Conservation (phyloP, 2,888 invertebrate species). For the Linnaemya tessellans region DNA sequence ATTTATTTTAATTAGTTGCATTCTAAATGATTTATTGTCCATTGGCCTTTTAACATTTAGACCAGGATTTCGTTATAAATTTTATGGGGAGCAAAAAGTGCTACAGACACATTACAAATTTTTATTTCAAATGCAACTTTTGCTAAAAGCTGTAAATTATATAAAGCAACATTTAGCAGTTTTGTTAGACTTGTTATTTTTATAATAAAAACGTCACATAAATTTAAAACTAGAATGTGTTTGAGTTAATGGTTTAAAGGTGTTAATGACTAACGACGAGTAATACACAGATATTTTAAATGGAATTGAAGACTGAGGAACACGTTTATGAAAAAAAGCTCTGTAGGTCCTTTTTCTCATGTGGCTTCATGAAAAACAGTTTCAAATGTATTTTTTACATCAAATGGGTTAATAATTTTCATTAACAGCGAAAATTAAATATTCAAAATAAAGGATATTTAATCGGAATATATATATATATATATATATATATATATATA, state of each 20-base stretch:
- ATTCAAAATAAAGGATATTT: no score
- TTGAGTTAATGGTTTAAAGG: background rate
- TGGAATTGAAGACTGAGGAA: no score
- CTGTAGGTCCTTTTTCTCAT: no score
- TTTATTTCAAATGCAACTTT: conserved; percentile 24
- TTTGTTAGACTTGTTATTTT: background rate
- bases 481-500: no score
- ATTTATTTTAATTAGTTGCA: conserved; percentile 72
- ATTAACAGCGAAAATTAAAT: no score
- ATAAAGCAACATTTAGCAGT: background rate
- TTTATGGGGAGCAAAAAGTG: conserved; percentile 14
- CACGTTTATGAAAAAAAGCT: no score
- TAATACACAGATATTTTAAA: no score
- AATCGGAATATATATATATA: no score
- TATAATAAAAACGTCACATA: conserved; percentile 26
- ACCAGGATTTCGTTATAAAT: conserved; percentile 57
- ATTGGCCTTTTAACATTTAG: conserved; percentile 61
- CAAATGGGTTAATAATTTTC: no score
- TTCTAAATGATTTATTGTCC: conserved; percentile 69
- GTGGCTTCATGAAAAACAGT: no score
- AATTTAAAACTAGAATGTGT: conserved; percentile 16
- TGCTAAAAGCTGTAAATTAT: conserved; percentile 30
- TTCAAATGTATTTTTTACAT: no score
- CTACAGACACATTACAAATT: conserved; percentile 51
- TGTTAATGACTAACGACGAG: background rate